Conservation (phyloP, 2,888 invertebrate species). For the Eremobia ochroleuca region DNA sequence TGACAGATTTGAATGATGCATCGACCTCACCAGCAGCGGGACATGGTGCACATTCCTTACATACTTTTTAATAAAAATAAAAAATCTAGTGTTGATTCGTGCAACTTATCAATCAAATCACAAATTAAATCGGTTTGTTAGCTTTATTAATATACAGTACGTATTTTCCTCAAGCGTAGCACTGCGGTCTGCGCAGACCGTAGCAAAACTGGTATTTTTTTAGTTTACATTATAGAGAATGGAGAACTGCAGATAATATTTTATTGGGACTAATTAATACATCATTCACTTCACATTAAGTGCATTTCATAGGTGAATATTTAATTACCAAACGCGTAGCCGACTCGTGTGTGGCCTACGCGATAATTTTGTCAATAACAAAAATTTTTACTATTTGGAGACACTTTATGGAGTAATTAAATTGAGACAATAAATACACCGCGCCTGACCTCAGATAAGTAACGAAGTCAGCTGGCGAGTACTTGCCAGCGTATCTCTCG, state of each 20-base stretch:
- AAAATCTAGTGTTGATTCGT: background rate
- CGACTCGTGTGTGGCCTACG: slow-evolving; percentile 58
- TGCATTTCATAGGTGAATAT: slow-evolving; percentile 14
- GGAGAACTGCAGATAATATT: background rate
- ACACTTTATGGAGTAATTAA: slow-evolving; percentile 76
- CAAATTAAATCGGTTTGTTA: slow-evolving; percentile 1
- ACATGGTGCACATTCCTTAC: slow-evolving; percentile 43
- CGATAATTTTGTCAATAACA: slow-evolving; percentile 65
- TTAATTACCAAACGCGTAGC: slow-evolving; percentile 51
- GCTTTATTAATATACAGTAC: background rate
- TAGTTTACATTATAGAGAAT: slow-evolving; percentile 6
- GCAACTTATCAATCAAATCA: background rate
- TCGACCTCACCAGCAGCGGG: slow-evolving; percentile 40
- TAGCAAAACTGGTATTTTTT: background rate
- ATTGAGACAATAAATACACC: slow-evolving; percentile 73
- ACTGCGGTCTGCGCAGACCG: background rate
- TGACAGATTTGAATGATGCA: slow-evolving; percentile 74
- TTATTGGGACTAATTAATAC: background rate
- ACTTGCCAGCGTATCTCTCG: slow-evolving; percentile 62
- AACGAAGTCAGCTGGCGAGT: slow-evolving; percentile 75
- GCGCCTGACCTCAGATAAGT: slow-evolving; percentile 77
- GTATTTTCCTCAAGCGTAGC: slow-evolving; percentile 3
- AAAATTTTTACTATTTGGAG: slow-evolving; percentile 62
- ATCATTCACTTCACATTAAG: background rate
- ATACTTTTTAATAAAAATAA: slow-evolving; percentile 10